Evolutionary conservation across 2,113 vertebrate genomes (phyloP).

Genomic region (Rhineura floridana): DNA sequence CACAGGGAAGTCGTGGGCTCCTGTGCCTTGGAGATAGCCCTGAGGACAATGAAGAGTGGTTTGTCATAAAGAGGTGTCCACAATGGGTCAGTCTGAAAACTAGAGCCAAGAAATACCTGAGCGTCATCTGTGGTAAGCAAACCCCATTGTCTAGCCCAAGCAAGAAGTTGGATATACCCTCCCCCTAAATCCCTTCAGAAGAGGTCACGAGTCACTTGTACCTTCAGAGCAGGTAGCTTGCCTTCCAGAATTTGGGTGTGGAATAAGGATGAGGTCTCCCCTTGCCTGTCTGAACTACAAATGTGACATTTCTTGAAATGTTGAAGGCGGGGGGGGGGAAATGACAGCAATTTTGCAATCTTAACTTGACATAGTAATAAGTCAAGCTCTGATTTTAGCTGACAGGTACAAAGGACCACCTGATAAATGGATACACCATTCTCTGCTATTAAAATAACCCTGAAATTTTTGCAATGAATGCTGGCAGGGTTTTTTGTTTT

Average conservation of each 20-base stretch:
- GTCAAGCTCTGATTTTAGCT: background rate
- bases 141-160: background rate
- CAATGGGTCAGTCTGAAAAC: conserved; percentile 64
- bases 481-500: too few species aligned
- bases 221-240: background rate
- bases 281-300: background rate
- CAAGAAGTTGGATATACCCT: background rate
- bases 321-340: background rate
- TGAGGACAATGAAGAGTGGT: conserved; percentile 55
- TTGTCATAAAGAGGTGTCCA: conserved; percentile 61
- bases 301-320: too few species aligned
- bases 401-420: background rate
- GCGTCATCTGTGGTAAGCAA: conserved; percentile 62
- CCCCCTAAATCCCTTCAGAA: background rate
- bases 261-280: background rate
- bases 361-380: background rate
- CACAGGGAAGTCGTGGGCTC: conserved; percentile 56
- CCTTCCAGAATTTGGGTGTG: too few species aligned
- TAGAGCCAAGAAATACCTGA: conserved; percentile 50
- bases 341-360: too few species aligned
- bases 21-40: conserved; percentile 60
- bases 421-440: background rate
- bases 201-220: background rate
- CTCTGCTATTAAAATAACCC: background rate
- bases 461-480: too few species aligned